Percentiles rank a stretch among this genome's conserved stretches.
Conservation (phyloP, 2,797 vertebrate genomes). For the Cirrhinus molitorella region DNA sequence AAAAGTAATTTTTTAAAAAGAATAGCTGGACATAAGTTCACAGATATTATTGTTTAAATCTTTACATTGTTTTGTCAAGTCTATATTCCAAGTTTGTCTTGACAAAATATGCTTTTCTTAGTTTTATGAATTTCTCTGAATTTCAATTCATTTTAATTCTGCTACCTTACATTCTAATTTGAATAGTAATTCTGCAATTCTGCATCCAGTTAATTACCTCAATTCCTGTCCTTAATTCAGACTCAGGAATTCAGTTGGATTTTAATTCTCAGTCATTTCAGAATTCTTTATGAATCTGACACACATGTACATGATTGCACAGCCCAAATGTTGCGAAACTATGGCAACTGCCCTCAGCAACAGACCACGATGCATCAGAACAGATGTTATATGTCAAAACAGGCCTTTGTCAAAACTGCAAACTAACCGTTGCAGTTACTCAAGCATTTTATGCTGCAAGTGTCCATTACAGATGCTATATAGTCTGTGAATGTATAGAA, state of each 20-base stretch:
- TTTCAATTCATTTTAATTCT: neutral
- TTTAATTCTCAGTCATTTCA: constrained; percentile 1
- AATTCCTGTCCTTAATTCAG: neutral
- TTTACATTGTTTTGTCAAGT: too few relatives aligned
- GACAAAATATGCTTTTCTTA: neutral
- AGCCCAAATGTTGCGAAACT: constrained; percentile 22
- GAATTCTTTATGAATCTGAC: neutral
- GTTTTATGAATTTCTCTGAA: neutral
- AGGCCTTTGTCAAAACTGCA: constrained; percentile 30
- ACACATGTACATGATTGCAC: constrained; percentile 3
- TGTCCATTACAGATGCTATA: neutral
- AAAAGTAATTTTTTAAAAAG: too few relatives aligned
- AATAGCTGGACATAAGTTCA: too few relatives aligned
- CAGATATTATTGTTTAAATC: too few relatives aligned
- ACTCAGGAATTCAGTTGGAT: neutral
- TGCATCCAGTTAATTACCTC: neutral
- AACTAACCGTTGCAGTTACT: constrained; percentile 21
- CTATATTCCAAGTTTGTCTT: too few relatives aligned
- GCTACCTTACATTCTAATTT: neutral
- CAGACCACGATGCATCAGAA: constrained; percentile 32
- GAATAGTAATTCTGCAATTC: neutral
- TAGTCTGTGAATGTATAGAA: constrained; percentile 15
- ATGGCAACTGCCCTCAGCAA: constrained; percentile 32
- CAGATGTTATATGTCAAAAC: constrained; percentile 48
- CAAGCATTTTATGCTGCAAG: constrained; percentile 3